Base-by-base conservation (phyloP, 2,113 vertebrate genomes). In the Antechinus flavipes region DNA sequence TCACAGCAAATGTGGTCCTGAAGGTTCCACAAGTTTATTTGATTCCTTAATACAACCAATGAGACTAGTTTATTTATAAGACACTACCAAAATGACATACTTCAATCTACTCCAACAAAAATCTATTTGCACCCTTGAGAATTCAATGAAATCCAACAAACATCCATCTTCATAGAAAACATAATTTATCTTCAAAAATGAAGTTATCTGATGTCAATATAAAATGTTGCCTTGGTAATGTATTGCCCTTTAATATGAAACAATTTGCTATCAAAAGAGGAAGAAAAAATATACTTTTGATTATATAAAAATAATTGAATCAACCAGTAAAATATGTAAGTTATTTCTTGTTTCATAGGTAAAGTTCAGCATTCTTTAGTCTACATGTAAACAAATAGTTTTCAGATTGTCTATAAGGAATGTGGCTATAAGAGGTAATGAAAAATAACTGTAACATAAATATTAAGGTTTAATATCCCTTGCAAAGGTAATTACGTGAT, bases 1-100 rank as follows among this genome's bases (percentile, higher is more conserved):
- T 26, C 46, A 54, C 24, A 93, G 55, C 91, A 96, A 42, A 84
- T 91, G 52, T 92, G 89, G 49, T 22, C 23, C 46, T 89, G 10
- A 92, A 54, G 54, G 61, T 95, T 61, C 42, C 54, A 96, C 95
- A 30, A 93, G 89, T 52, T 89, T 2, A 50, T 27, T 93, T 27
- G 1, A 4, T 93, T 93, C 84, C 42, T 76, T 14, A 7, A 90
- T 49, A 35, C 92, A 68, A 8, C 47, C 49, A n/a, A n/a, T 94
- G 93, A 35, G 50, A 95, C 35, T 94, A 54, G 46, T 47, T 90
- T 94, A 47, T 90, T 92, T 92, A 54, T 52, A 96, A 94, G 49
- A 93, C 94, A 91, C 84, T 52, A 84, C 16, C 68, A 84, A 84
- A 84, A 22, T 68, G 35, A 42, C 35, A 84, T 42, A 84, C n/a